phyloP scores from a whole-genome alignment of 2,888 invertebrate species.

The Abscondita cerata region DNA sequence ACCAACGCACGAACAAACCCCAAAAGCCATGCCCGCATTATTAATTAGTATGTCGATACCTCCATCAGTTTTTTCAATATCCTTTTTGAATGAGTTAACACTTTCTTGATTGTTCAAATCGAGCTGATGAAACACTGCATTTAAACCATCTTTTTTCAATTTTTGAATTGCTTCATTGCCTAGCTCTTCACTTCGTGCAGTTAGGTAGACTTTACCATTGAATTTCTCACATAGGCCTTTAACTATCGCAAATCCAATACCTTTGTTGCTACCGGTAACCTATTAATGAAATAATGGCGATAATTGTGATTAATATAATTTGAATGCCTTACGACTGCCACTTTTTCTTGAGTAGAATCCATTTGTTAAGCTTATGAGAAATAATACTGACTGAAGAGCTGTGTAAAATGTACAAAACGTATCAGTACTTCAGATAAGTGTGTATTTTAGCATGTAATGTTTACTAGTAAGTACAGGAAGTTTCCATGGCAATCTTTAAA shows the following conservation, averaged over 20 bases:
- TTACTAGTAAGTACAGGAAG: too few relatives aligned
- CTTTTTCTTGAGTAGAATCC: too few relatives aligned
- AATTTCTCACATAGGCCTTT: constrained; percentile 71
- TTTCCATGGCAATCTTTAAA: too few relatives aligned
- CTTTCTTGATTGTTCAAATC: constrained; percentile 70
- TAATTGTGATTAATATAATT: too few relatives aligned
- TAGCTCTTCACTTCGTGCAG: constrained; percentile 65
- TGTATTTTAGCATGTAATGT: too few relatives aligned
- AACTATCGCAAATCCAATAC: constrained; percentile 73
- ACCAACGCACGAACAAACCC: constrained; percentile 3
- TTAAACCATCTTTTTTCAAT: constrained; percentile 63
- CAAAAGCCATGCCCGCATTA: constrained; percentile 24
- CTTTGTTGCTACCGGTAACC: constrained; percentile 78
- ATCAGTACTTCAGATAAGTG: too few relatives aligned
- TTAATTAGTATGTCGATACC: constrained; percentile 77
- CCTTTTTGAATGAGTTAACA: constrained; percentile 65
- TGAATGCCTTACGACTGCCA: too few relatives aligned
- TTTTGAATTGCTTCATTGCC: constrained; percentile 67
- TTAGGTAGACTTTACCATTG: constrained; percentile 73
- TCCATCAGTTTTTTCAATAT: constrained; percentile 66
- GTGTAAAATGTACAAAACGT: too few relatives aligned
- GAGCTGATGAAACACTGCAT: constrained; percentile 70
- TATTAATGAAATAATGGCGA: too few relatives aligned
- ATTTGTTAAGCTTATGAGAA: too few relatives aligned
- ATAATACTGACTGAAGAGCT: too few relatives aligned